phyloP scores from a whole-genome alignment of 2,888 invertebrate genomes.

The Loripinus fragilis region DNA sequence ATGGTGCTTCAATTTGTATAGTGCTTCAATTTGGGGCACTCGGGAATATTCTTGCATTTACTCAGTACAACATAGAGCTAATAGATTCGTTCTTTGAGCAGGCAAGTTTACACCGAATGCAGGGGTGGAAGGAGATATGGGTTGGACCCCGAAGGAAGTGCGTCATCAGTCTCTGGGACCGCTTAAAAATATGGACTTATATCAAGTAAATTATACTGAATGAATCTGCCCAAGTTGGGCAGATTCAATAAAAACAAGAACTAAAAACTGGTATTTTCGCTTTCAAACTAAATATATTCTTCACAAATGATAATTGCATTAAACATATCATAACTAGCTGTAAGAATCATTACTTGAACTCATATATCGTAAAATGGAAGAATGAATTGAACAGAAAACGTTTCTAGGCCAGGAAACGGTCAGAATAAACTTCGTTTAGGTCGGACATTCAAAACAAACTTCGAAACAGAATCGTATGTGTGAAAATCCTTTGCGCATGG shows the following conservation, averaged over 20 bases:
- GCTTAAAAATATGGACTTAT: not conserved
- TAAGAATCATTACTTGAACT: not conserved
- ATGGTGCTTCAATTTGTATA: slow-evolving; percentile 27
- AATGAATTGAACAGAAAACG: not conserved
- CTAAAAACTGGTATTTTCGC: not conserved
- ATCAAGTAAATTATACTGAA: not conserved
- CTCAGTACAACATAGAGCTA: slow-evolving; percentile 18
- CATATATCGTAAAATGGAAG: not conserved
- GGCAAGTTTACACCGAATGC: slow-evolving; percentile 15
- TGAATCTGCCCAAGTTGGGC: not conserved
- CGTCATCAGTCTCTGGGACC: not conserved
- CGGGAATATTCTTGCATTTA: not conserved
- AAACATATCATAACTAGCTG: too few species aligned
- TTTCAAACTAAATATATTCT: too few species aligned
- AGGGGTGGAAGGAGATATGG: slow-evolving; percentile 16
- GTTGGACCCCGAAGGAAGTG: slow-evolving; percentile 2
- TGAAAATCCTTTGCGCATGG: not conserved
- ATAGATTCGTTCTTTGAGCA: slow-evolving; percentile 6
- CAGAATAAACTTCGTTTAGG: not conserved
- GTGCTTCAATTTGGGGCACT: too few species aligned
- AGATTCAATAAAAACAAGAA: slow-evolving; percentile 2
- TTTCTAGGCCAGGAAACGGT: not conserved
- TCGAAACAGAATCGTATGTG: not conserved
- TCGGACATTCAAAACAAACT: not conserved
- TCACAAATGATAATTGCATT: too few species aligned